These are phyloP conservation scores for Montipora capricornis DNA, from an alignment of 64 coral and sea anemone species.

Conservation along the genomic window DNA sequence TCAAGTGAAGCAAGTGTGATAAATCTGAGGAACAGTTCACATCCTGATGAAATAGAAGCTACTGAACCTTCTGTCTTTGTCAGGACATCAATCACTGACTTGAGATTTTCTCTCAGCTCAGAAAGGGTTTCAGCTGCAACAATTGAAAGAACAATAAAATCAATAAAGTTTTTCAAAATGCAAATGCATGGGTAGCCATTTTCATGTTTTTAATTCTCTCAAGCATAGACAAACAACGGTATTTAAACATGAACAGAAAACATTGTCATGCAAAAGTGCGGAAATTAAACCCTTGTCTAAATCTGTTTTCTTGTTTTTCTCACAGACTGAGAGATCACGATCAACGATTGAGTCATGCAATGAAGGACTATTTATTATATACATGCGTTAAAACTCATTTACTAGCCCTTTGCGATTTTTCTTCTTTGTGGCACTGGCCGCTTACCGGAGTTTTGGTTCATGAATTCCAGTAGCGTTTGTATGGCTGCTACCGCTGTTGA, in stretches of 20 bases:
- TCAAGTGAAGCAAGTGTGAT: conserved; percentile 95
- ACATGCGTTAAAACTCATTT: no score
- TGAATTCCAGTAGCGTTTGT: conserved; percentile 87
- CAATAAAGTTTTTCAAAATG: not conserved
- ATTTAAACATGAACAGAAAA: no score
- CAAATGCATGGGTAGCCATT: no score
- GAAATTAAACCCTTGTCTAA: no score
- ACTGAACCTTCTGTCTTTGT: conserved; percentile 83
- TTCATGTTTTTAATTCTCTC: no score
- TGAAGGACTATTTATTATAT: no score
- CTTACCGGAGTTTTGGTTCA: conserved; percentile 79
- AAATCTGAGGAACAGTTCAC: conserved; percentile 95
- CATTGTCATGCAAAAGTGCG: no score
- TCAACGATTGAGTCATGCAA: no score
- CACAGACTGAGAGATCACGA: no score
- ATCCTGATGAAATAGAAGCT: conserved; percentile 91
- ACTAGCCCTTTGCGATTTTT: not conserved
- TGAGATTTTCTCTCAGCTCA: conserved; percentile 88
- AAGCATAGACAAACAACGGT: no score
- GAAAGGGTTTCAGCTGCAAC: conserved; percentile 89
- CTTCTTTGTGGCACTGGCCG: not conserved
- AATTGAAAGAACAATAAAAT: not conserved
- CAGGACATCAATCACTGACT: conserved; percentile 79
- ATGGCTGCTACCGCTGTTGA: conserved; percentile 84
- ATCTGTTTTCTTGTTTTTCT: no score